Base-by-base conservation (phyloP, 2,113 vertebrate species). In the Silurus asotus region DNA sequence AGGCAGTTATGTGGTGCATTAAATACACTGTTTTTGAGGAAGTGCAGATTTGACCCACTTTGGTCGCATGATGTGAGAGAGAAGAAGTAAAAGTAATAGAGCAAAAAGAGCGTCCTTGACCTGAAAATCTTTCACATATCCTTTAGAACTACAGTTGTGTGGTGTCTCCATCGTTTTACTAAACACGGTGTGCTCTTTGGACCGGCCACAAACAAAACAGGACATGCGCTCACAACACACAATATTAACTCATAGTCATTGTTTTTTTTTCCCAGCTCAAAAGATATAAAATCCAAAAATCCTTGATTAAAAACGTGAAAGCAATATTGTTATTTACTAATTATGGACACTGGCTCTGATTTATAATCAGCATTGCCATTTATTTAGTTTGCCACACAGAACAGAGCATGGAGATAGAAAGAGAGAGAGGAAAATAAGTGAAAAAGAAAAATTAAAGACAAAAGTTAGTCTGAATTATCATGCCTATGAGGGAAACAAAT, bases 401-500 rank as follows among this genome's bases (percentile, higher is more conserved):
- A 80, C 20, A 67, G 5, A 64, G 49, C 59, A 84, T 20, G 2
- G 48, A 61, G 58, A 76, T 69, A 61, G 62, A 81, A 19, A 81
- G 49, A 55, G 45, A 74, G 70, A 75, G 37, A 87, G 25, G 23
- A 45, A 88, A 8, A 58, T 58, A 87, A 76, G 87, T 87, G 67
- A 84, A 88, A 91, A 89, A 93, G 51, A 90, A 88, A 83, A 77
- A 87, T 88, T 72, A 88, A 84, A 61, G 81, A 87, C 85, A 89
- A 89, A 77, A 89, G 78, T 69, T 72, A 69, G 80, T 72, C 53
- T 53, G 25, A 56, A 86, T 74, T 90, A 91, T 69, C 95, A 95
- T 95, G 95, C 94, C 92, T 93, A 89, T 89, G 59, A 91, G 89
- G 92, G 88, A 93, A 92, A 93, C 88, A 93, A 94, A 82, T 91